Evolutionary conservation across 1,140 invertebrate species (phyloP).

Genomic region (Pseudomyrmex dendroicus): DNA sequence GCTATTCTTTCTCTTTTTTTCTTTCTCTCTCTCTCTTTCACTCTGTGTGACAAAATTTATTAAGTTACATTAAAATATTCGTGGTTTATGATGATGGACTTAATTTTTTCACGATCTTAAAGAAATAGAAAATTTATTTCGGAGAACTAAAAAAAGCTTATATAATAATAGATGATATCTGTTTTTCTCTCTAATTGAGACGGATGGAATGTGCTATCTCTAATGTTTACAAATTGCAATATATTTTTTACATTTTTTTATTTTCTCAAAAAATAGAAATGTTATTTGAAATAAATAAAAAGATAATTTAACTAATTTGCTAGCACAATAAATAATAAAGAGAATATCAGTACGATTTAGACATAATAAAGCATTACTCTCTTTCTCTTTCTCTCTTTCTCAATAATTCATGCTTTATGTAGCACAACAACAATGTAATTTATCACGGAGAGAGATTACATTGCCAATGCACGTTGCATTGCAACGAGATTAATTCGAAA

Average conservation of each 20-base stretch:
- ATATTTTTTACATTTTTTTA: background rate
- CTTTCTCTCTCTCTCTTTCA: background rate
- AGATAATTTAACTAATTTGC: background rate
- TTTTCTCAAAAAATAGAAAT: background rate
- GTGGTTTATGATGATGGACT: background rate
- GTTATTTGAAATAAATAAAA: background rate
- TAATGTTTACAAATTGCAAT: no score
- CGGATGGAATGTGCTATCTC: background rate
- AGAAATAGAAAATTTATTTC: slow-evolving; percentile 21
- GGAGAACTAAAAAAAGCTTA: slow-evolving; percentile 1
- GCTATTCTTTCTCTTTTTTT: background rate
- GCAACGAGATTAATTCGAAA: slow-evolving; percentile 2
- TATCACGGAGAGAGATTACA: background rate
- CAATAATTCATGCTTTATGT: background rate
- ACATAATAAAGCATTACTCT: no score
- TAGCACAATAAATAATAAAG: no score
- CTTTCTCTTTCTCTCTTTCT: background rate
- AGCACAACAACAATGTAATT: background rate
- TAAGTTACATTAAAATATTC: background rate
- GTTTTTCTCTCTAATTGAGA: background rate
- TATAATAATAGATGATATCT: slow-evolving; percentile 17
- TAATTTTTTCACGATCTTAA: slow-evolving; percentile 10
- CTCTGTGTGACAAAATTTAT: slow-evolving; percentile 9
- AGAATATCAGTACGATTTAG: no score
- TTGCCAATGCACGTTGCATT: background rate